phyloP scores from a whole-genome alignment of 2,888 invertebrate species.

The Drosophila borealis region DNA sequence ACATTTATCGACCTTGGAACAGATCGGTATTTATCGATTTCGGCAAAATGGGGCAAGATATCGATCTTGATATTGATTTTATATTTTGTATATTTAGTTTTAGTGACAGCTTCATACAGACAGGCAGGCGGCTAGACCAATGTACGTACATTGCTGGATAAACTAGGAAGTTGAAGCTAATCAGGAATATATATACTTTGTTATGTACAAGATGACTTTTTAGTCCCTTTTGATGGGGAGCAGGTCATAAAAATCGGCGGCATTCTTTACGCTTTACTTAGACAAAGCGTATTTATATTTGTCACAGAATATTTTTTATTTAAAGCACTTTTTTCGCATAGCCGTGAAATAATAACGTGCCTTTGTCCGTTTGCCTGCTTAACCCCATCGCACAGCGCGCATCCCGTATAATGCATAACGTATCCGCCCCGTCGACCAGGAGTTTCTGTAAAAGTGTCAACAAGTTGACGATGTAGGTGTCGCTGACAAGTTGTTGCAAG shows the following conservation, averaged over 20 bases:
- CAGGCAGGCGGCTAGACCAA: no score
- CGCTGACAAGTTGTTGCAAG: conserved; percentile 45
- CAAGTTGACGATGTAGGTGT: conserved; percentile 72
- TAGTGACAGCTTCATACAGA: no score
- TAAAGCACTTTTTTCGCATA: conserved; percentile 67
- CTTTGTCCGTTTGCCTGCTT: background rate
- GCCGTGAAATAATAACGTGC: conserved; percentile 40
- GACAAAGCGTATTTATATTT: conserved; percentile 25
- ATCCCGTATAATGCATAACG: conserved; percentile 11
- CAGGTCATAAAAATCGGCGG: background rate
- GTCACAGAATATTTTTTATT: conserved; percentile 60
- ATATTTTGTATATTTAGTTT: no score
- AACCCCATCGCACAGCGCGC: no score
- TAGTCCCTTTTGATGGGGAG: background rate
- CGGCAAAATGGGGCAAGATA: no score
- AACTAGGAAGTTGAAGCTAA: background rate
- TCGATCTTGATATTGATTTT: no score
- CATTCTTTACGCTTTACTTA: background rate
- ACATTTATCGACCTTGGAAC: no score
- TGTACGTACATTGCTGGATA: background rate
- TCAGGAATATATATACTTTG: background rate
- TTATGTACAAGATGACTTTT: background rate
- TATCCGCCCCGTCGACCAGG: conserved; percentile 26
- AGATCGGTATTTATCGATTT: no score
- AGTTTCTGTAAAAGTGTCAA: conserved; percentile 66